These are phyloP conservation scores for Ethmia dodecea DNA, from an alignment of 2,888 invertebrate species.

Conservation along the genomic window DNA sequence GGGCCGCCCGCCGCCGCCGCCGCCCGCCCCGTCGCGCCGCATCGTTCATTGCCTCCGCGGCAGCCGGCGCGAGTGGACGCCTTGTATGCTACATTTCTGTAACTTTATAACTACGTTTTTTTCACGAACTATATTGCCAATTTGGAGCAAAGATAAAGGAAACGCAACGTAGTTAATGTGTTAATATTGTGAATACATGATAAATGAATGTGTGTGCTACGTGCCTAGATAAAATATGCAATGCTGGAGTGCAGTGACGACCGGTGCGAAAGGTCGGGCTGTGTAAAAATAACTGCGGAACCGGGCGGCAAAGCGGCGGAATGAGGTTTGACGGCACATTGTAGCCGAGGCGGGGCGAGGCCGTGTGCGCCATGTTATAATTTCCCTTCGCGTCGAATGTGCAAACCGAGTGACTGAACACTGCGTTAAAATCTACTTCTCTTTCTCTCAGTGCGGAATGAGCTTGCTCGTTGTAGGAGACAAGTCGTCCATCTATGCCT, in stretches of 20 bases:
- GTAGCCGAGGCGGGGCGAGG: conserved; percentile 74
- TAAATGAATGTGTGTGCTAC: conserved; percentile 57
- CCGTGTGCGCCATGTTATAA: conserved; percentile 75
- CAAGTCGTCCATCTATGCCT: conserved; percentile 18
- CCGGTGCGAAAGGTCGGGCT: conserved; percentile 76
- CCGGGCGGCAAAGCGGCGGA: conserved; percentile 72
- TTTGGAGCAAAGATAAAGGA: conserved; percentile 9
- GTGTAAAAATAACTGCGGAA: conserved; percentile 78
- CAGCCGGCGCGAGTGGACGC: conserved; percentile 70
- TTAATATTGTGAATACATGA: conserved; percentile 36
- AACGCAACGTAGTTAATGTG: conserved; percentile 28
- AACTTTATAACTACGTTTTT: conserved; percentile 25
- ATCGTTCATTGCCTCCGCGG: conserved; percentile 84
- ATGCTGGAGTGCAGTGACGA: conserved; percentile 67
- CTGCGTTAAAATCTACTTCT: conserved; percentile 50
- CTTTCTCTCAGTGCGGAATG: conserved; percentile 60
- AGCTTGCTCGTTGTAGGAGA: conserved; percentile 40
- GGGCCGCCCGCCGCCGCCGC: conserved; percentile 59
- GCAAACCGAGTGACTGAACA: conserved; percentile 65
- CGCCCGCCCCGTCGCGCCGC: conserved; percentile 62
- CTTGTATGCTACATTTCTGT: conserved; percentile 39
- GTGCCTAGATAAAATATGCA: conserved; percentile 52
- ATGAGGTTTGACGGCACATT: conserved; percentile 77
- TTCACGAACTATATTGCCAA: conserved; percentile 21
- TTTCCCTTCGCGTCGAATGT: conserved; percentile 74